Evolutionary conservation across 2,888 invertebrate species (phyloP).

Genomic region (Thymelicus sylvestris): DNA sequence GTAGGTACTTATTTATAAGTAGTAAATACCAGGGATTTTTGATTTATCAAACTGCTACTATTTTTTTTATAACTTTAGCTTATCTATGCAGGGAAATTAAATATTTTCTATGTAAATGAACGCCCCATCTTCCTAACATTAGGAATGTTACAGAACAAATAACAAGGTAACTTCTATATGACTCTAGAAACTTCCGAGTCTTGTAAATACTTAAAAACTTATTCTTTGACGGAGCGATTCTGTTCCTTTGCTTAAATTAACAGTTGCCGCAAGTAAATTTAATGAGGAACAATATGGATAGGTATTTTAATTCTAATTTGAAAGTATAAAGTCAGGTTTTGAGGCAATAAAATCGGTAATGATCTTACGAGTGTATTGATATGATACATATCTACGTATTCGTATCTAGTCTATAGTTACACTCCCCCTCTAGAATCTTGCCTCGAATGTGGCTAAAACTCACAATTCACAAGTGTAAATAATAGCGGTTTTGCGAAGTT

Average conservation of each 20-base stretch:
- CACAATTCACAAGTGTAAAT: too few species aligned
- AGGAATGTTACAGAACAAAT: constrained; percentile 13
- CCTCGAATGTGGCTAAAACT: too few species aligned
- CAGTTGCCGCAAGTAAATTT: background rate
- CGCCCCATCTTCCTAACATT: background rate
- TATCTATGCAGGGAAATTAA: too few species aligned
- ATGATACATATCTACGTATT: too few species aligned
- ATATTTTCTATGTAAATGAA: background rate
- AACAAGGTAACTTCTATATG: constrained; percentile 19
- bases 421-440: too few species aligned
- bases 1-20: too few species aligned
- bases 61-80: too few species aligned
- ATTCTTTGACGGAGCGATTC: constrained; percentile 1
- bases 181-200: constrained; percentile 10
- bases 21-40: too few species aligned
- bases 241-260: background rate
- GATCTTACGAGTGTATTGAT: background rate
- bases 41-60: too few species aligned
- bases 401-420: too few species aligned
- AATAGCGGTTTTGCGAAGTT: too few species aligned
- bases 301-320: background rate
- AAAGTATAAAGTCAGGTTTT: background rate
- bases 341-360: too few species aligned
- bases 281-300: background rate
- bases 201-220: constrained; percentile 1